Conservation (phyloP, 2,888 invertebrate species). For the Aphrophora alni region DNA sequence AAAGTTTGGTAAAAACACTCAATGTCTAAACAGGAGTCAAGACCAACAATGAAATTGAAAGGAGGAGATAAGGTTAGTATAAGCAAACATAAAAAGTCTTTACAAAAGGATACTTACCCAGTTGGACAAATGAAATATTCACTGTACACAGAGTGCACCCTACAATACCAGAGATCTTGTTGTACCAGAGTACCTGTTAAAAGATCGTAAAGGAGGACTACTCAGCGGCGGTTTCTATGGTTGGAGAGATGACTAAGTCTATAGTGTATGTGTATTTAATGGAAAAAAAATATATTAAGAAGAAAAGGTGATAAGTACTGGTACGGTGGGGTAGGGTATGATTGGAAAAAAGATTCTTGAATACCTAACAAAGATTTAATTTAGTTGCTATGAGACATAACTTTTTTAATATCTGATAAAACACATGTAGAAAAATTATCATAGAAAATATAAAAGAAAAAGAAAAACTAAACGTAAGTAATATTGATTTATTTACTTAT, state of each 20-base stretch:
- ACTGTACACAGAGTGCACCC: background rate
- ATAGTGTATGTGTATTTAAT: background rate
- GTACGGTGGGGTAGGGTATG: background rate
- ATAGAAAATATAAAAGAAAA: background rate
- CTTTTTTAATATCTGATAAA: no score
- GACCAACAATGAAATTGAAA: background rate
- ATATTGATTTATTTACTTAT: slow-evolving; percentile 1
- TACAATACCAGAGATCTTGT: background rate
- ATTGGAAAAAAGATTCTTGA: background rate
- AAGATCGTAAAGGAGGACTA: slow-evolving; percentile 3
- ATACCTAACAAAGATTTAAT: background rate
- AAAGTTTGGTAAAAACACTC: background rate
- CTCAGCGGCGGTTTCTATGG: background rate
- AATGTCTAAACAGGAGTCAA: background rate
- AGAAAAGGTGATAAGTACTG: background rate
- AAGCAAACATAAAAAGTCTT: slow-evolving; percentile 1
- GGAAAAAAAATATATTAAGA: background rate
- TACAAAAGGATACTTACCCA: slow-evolving; percentile 22
- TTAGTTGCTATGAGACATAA: no score
- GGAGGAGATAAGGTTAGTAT: slow-evolving; percentile 8
- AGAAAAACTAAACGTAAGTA: background rate
- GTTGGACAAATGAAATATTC: slow-evolving; percentile 21
- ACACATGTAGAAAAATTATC: no score
- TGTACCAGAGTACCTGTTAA: no score
- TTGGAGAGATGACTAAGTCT: background rate